Conservation (phyloP, 1,140 invertebrate genomes). For the Diorhabda elongata region DNA sequence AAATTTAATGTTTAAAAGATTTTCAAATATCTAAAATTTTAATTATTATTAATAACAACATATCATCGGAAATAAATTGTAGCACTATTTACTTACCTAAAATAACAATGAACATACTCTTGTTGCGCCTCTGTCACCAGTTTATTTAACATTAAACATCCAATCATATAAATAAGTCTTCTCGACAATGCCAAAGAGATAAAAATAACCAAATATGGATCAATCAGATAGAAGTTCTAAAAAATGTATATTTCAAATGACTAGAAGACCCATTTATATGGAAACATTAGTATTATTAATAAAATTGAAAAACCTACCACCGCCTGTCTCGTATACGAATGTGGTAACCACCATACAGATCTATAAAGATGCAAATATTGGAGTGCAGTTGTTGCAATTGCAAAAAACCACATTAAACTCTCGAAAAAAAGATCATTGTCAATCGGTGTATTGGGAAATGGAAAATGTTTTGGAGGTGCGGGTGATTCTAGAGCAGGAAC, state of each 20-base stretch:
- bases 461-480: constrained; percentile 70
- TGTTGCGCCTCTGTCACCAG: constrained; percentile 30
- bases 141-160: constrained; percentile 37
- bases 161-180: constrained; percentile 63
- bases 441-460: constrained; percentile 78
- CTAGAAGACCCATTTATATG: no score
- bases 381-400: constrained; percentile 66
- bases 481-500: constrained; percentile 35
- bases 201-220: constrained; percentile 78
- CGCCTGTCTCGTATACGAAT: constrained; percentile 82
- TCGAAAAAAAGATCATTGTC: constrained; percentile 84
- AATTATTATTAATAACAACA: no score
- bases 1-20: no score
- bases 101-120: constrained; percentile 24
- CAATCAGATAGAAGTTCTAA: constrained; percentile 94
- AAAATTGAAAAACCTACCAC: constrained; percentile 64
- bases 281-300: not conserved
- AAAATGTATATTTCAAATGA: constrained; percentile 43
- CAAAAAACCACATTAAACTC: constrained; percentile 76
- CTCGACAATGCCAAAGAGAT: constrained; percentile 74
- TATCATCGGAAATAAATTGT: not conserved
- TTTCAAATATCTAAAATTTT: no score
- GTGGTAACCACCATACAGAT: constrained; percentile 95
- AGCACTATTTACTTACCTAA: constrained; percentile 17
- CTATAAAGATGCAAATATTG: constrained; percentile 94